These are phyloP conservation scores for Lepidonotus clava DNA, from an alignment of 2,888 invertebrate genomes.

Conservation along the genomic window DNA sequence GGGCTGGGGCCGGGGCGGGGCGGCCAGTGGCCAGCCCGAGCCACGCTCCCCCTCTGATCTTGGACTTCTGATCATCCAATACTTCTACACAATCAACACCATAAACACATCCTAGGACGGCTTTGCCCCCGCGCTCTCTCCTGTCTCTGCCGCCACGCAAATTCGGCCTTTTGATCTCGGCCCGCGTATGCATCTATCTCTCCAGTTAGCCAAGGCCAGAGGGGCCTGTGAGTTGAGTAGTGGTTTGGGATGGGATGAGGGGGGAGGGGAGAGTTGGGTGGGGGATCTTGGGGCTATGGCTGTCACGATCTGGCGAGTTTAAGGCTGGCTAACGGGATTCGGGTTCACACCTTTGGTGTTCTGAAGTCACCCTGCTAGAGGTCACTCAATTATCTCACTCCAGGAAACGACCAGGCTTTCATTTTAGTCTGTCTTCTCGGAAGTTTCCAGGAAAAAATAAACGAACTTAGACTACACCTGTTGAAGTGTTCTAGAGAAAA, in stretches of 20 bases:
- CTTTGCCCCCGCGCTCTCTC: neutral
- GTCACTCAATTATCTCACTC: too few species aligned
- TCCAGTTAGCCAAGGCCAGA: slow-evolving; percentile 41
- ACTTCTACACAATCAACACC: slow-evolving; percentile 48
- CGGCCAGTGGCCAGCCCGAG: slow-evolving; percentile 3
- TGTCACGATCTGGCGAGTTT: neutral
- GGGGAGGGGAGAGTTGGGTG: neutral
- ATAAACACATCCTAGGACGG: slow-evolving; percentile 46
- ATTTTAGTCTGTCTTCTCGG: too few species aligned
- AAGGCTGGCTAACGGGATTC: neutral
- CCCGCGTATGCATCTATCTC: slow-evolving; percentile 40
- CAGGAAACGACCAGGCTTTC: too few species aligned
- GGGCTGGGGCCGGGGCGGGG: neutral
- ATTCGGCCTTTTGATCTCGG: slow-evolving; percentile 35
- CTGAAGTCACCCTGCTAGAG: too few species aligned
- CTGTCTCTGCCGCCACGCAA: slow-evolving; percentile 32
- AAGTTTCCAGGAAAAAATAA: too few species aligned
- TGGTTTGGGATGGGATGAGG: neutral
- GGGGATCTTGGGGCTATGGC: neutral
- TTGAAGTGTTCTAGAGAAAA: too few species aligned
- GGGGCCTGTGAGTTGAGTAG: neutral
- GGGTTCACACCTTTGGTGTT: neutral
- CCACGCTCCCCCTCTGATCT: neutral
- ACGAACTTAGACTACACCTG: too few species aligned
- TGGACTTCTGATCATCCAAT: slow-evolving; percentile 40